These are phyloP conservation scores for Empidonax alnorum DNA, from an alignment of 2,113 vertebrate genomes.

Conservation along the genomic window DNA sequence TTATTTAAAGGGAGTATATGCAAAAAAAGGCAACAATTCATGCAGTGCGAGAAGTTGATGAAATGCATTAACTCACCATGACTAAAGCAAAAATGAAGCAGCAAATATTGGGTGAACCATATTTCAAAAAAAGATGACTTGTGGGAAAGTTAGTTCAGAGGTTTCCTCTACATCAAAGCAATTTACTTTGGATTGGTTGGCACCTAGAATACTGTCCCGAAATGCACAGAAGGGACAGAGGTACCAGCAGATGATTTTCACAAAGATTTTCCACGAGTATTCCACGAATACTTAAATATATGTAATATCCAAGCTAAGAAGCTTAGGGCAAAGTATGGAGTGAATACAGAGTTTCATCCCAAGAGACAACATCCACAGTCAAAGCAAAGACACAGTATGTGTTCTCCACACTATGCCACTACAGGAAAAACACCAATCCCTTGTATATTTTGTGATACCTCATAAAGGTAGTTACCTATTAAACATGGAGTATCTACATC, in stretches of 20 bases:
- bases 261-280: not conserved
- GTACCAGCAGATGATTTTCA: not conserved
- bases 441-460: not conserved
- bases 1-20: not conserved
- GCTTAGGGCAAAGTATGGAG: not conserved
- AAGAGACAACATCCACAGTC: not conserved
- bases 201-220: not conserved
- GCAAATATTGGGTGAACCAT: not conserved
- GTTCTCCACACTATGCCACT: not conserved
- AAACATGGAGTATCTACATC: not conserved
- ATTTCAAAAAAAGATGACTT: not conserved
- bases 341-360: not conserved
- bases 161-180: not conserved
- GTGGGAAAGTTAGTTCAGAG: not conserved
- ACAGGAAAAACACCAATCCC: not conserved
- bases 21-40: not conserved
- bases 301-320: not conserved
- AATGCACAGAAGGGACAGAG: not conserved
- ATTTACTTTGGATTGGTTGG: not conserved
- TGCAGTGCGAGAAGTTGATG: not conserved
- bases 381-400: not conserved
- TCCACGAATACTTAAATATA: not conserved
- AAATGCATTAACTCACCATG: not conserved
- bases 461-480: not conserved
- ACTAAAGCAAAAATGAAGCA: not conserved